Evolutionary conservation across 1,140 invertebrate genomes (phyloP).

Genomic region (Drosophila sucinea): DNA sequence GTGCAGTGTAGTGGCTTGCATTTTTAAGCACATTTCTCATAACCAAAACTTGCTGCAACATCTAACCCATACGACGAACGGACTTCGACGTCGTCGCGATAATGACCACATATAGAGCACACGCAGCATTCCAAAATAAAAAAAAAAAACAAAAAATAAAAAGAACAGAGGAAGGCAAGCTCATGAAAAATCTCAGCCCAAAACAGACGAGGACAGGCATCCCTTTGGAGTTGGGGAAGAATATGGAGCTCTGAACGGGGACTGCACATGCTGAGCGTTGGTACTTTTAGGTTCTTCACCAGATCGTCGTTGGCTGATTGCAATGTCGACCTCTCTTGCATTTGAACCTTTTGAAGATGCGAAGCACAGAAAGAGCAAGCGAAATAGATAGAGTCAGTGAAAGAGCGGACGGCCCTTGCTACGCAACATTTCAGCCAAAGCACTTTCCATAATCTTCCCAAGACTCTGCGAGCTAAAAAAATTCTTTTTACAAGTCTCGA

Average conservation of each 20-base stretch:
- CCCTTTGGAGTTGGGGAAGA: background rate
- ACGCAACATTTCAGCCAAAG: constrained; percentile 22
- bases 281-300: constrained; percentile 56
- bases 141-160: constrained; percentile 16
- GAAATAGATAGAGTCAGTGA: constrained; percentile 11
- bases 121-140: constrained; percentile 46
- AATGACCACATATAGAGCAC: constrained; percentile 79
- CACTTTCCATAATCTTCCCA: constrained; percentile 77
- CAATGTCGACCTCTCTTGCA: constrained; percentile 53
- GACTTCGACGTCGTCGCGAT: constrained; percentile 62
- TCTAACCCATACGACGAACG: constrained; percentile 38
- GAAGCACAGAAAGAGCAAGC: constrained; percentile 45
- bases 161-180: constrained; percentile 40
- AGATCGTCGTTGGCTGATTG: constrained; percentile 66
- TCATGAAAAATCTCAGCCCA: constrained; percentile 51
- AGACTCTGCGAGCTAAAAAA: background rate
- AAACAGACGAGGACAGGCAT: constrained; percentile 29
- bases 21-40: constrained; percentile 16
- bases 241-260: constrained; percentile 11
- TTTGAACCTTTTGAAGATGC: constrained; percentile 64
- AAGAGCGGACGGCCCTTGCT: background rate
- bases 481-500: too few species aligned
- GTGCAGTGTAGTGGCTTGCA: background rate
- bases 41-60: constrained; percentile 20
- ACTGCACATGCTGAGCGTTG: constrained; percentile 67